These are phyloP conservation scores for Pachymerium ferrugineum DNA, from an alignment of 2,888 invertebrate genomes.

Conservation along the genomic window DNA sequence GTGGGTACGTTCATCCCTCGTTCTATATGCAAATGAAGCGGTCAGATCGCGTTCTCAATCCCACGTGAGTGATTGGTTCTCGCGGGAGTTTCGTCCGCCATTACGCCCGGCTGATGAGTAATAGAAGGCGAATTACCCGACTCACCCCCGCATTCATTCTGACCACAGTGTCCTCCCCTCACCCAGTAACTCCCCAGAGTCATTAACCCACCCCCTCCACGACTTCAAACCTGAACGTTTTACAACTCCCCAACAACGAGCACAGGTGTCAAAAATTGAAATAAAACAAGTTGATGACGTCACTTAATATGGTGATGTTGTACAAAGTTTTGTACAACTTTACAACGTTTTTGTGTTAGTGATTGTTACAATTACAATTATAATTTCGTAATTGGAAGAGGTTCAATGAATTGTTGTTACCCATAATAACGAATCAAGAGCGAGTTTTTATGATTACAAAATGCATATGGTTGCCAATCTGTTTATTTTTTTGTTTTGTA, in stretches of 20 bases:
- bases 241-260: not conserved
- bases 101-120: constrained; percentile 29
- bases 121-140: constrained; percentile 29
- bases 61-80: constrained; percentile 29
- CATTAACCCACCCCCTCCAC: not conserved
- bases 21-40: constrained; percentile 30
- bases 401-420: too few species aligned
- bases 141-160: not conserved
- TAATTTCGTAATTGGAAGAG: too few species aligned
- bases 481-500: too few species aligned
- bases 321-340: too few species aligned
- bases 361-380: too few species aligned
- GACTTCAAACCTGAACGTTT: constrained; percentile 3
- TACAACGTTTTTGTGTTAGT: too few species aligned
- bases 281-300: constrained; percentile 1
- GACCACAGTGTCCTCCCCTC: constrained; percentile 8
- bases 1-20: constrained; percentile 3
- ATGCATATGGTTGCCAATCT: too few species aligned
- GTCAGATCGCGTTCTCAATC: constrained; percentile 24
- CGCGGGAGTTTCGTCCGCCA: constrained; percentile 28
- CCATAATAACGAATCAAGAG: too few species aligned
- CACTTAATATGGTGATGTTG: too few species aligned
- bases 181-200: not conserved
- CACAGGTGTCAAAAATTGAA: constrained; percentile 8
- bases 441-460: too few species aligned